These are phyloP conservation scores for Ctenodactylus gundi DNA, from an alignment of 2,113 vertebrate genomes.

Conservation along the genomic window DNA sequence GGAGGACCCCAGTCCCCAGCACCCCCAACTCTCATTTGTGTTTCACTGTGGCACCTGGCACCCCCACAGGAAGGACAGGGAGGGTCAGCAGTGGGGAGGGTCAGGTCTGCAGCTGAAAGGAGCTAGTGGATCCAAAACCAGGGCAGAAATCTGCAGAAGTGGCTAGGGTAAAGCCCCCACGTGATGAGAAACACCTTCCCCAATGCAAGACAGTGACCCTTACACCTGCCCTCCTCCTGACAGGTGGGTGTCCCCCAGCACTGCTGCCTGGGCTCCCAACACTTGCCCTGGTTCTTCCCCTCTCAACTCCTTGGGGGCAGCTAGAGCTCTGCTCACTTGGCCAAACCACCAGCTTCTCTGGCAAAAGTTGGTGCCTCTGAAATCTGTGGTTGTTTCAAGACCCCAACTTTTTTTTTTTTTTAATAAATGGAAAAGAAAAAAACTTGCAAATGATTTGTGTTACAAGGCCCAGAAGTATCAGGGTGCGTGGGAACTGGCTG, in stretches of 20 bases:
- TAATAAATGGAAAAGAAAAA: constrained; percentile 53
- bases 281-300: not conserved
- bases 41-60: not conserved
- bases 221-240: not conserved
- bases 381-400: constrained; percentile 3
- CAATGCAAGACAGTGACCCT: not conserved
- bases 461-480: not conserved
- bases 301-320: not conserved
- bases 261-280: not conserved
- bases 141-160: too few relatives aligned
- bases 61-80: not conserved
- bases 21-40: not conserved
- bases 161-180: too few relatives aligned
- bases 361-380: constrained; percentile 22
- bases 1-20: not conserved
- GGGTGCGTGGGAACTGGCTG: not conserved
- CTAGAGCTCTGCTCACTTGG: not conserved
- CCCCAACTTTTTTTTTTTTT: not conserved
- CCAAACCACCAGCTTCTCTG: not conserved
- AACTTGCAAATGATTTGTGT: not conserved
- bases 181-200: not conserved
- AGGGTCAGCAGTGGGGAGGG: too few relatives aligned
- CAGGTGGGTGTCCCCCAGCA: not conserved
- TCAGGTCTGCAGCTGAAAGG: not conserved
- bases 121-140: too few relatives aligned